phyloP scores from a whole-genome alignment of 92 coral and sea anemone species.

The Meandrina meandrites region DNA sequence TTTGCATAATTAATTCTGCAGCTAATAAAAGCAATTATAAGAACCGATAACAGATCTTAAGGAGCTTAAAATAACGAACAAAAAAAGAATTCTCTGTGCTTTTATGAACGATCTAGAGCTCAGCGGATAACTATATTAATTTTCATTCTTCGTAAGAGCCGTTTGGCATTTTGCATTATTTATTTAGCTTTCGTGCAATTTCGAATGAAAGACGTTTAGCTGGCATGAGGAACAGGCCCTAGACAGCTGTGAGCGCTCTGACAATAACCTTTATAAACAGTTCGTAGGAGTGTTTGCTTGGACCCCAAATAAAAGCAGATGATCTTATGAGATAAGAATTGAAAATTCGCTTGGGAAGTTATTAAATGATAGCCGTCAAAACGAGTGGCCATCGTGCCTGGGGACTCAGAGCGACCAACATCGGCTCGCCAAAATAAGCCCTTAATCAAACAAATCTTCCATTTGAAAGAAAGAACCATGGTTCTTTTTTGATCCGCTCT shows the following conservation, averaged over 20 bases:
- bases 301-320: constrained; percentile 67
- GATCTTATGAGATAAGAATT: constrained; percentile 69
- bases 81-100: constrained; percentile 9
- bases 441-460: constrained; percentile 18
- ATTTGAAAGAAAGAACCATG: constrained; percentile 12
- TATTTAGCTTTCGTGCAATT: constrained; percentile 50
- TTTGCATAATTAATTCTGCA: constrained; percentile 87
- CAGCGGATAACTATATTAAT: constrained; percentile 38
- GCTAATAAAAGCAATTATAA: constrained; percentile 80
- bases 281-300: constrained; percentile 56
- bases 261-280: constrained; percentile 74
- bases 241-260: constrained; percentile 74
- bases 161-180: constrained; percentile 42
- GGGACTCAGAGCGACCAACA: not conserved
- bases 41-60: constrained; percentile 70
- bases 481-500: constrained; percentile 7
- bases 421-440: not conserved
- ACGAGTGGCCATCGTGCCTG: not conserved
- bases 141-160: constrained; percentile 49
- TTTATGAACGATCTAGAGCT: not conserved
- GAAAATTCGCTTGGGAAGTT: constrained; percentile 55
- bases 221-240: constrained; percentile 33
- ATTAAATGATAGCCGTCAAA: constrained; percentile 32
- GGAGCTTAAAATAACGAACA: constrained; percentile 42
- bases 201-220: constrained; percentile 37